Evolutionary conservation across 64 coral and sea anemone species (phyloP), one percentile per base, ranked within the genome.

Genomic region (Acropora tenuis): DNA sequence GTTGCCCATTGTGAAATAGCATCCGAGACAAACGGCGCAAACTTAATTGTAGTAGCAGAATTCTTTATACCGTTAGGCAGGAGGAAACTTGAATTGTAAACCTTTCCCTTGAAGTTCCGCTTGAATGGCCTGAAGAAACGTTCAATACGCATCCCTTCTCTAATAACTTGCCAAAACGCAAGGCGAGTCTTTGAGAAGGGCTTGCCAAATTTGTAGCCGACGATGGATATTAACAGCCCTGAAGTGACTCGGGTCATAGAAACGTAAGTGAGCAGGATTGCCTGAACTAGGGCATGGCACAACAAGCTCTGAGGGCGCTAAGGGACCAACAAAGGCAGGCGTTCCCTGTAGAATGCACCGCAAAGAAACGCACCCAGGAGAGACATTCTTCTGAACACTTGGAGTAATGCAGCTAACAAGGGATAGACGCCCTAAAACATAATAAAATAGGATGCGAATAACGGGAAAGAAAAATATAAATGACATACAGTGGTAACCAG

Each of bases 1-100:
- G 90, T 20, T 2, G 86, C 19, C 52, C 12, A 84, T 3, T 52
- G 83, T 43, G 84, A 46, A 17, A 94, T 89, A 20, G 74, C 77
- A 66, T 66, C 61, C 8, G 61, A 66, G 61, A 66, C 61, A 17
- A 66, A 66, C 61, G 2, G 9, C 8, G 61, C 8, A 66, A 66
- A 66, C 61, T 66, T 66, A 17, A 15, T 66, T 2, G 61, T 66
- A 15, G 61, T 66, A 66, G 61, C 8, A 9, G 61, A 66, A 17
- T 66, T 66, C 52, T 55, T 55, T 9, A 55, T 66, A 66, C 8
- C 2, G 17, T 13, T 2, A 1, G 87, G 78, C 0, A 53, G 71
- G 16, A 87, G 66, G 12, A 84, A 45, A 57, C 50, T 69, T 48
- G 16, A 79, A 8, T 63, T 17, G 49, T 40, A 69, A n/a, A 41